These are phyloP conservation scores for Diplodus sargus DNA, from an alignment of 2,797 vertebrate genomes.

Conservation along the genomic window DNA sequence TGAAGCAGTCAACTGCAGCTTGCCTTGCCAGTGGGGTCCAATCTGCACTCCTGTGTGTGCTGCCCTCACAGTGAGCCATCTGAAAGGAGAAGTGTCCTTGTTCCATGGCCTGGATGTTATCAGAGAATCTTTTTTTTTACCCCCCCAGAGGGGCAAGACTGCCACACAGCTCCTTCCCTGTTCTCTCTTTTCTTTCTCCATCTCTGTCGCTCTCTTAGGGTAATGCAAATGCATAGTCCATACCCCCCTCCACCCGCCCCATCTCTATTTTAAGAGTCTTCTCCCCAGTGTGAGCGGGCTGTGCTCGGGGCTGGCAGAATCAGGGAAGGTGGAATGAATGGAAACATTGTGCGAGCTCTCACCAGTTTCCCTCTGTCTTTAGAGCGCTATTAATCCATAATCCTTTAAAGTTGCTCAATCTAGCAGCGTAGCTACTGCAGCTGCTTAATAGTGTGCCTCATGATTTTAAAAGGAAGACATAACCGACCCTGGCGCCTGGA, in stretches of 20 bases:
- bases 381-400: conserved; percentile 44
- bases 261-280: conserved; percentile 76
- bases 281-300: conserved; percentile 63
- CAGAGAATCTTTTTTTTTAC: conserved; percentile 60
- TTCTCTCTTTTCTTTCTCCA: conserved; percentile 67
- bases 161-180: conserved; percentile 53
- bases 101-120: conserved; percentile 77
- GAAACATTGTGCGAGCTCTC: conserved; percentile 53
- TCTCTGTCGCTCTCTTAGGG: conserved; percentile 68
- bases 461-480: conserved; percentile 47
- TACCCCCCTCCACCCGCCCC: conserved; percentile 18
- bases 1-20: conserved; percentile 70
- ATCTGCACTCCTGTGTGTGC: conserved; percentile 54
- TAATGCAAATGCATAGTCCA: conserved; percentile 70
- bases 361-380: conserved; percentile 41
- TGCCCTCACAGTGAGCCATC: conserved; percentile 64
- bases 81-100: conserved; percentile 77
- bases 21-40: conserved; percentile 60
- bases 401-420: conserved; percentile 62
- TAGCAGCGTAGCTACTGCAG: conserved; percentile 33
- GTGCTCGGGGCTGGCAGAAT: conserved; percentile 67
- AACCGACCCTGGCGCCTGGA: conserved; percentile 37
- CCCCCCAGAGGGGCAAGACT: conserved; percentile 68
- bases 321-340: conserved; percentile 72
- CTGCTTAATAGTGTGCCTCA: conserved; percentile 33